Base-by-base conservation (phyloP, 2,888 invertebrate genomes). In the Tolmerus cingulatus region DNA sequence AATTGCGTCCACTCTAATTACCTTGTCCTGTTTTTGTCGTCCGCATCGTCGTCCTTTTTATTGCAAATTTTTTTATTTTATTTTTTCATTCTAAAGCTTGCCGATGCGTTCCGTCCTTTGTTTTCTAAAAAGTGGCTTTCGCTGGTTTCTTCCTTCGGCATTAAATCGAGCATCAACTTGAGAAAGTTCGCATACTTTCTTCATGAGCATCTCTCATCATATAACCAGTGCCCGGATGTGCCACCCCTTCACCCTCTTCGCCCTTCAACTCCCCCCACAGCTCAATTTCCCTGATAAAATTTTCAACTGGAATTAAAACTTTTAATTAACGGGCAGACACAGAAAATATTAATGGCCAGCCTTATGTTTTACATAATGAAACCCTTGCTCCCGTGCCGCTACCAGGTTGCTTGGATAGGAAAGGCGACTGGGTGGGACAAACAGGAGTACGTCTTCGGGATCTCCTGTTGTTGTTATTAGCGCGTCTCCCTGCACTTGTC, bases 251-350 rank as follows among this genome's bases (percentile, higher is more conserved):
- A 12, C 14, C 14, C 16, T 3, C 43, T 2, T 0, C 55, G 19
- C 55, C 19, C 19, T 8, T n/a, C 55, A n/a, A n/a, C 66, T 66
- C 37, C 40, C 82, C 43, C 76, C 86, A 87, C 66, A 37, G 88
- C 88, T 88, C 88, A 89, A 88, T 88, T 88, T 88, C 87, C 51
- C 87, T 87, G 89, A 89, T 89, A 88, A 89, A 87, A 89, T 88
- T 88, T 89, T 89, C 88, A 89, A 89, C 89, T 89, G 88, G 89
- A 86, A 89, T 89, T 89, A 89, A 89, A 89, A 89, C 87, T 89
- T 89, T 89, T 89, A 89, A 89, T 89, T 89, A 89, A 89, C 87
- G 81, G 74, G 87, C 87, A 87, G 81, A 87, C 87, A 81, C 51
- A 81, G 81, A 87, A 74, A 81, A 87, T 87, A 87, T 87, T 87